A percentile compares a stretch with the other conserved stretches of the same genome.
Conservation (phyloP, 2,113 vertebrate species). For the Dissostichus mawsoni region DNA sequence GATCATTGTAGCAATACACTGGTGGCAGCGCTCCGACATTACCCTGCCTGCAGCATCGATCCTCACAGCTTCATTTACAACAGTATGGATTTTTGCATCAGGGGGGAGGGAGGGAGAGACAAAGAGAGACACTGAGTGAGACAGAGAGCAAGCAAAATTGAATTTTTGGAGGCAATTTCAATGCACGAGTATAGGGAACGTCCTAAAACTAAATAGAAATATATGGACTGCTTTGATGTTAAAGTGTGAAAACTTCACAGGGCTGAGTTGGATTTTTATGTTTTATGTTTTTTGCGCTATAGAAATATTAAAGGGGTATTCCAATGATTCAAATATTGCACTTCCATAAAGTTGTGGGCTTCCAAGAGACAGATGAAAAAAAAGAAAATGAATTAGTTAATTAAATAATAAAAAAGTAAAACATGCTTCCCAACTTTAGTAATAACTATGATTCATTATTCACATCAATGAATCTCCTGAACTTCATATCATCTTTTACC, state of each 20-base stretch:
- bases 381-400: neutral
- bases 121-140: constrained; percentile 57
- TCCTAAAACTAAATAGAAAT: constrained; percentile 45
- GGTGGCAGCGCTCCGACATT: constrained; percentile 72
- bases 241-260: constrained; percentile 22
- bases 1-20: constrained; percentile 82
- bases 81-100: constrained; percentile 79
- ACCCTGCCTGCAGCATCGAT: constrained; percentile 77
- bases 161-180: constrained; percentile 42
- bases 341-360: neutral
- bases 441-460: too few species aligned
- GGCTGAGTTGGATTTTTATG: neutral
- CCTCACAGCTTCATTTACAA: constrained; percentile 81
- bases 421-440: neutral
- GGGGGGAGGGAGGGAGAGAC: constrained; percentile 67
- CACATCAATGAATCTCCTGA: too few species aligned
- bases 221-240: constrained; percentile 37
- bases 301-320: neutral
- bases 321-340: neutral
- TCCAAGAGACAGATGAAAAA: neutral
- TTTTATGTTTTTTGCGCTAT: neutral
- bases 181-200: constrained; percentile 19
- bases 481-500: too few species aligned
- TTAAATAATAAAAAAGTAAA: neutral
- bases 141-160: constrained; percentile 28